Evolutionary conservation across 35 echinoderm and acorn worm genomes (phyloP), one percentile per base, ranked within the genome.

Genomic region (Eucidaris tribuloides): DNA sequence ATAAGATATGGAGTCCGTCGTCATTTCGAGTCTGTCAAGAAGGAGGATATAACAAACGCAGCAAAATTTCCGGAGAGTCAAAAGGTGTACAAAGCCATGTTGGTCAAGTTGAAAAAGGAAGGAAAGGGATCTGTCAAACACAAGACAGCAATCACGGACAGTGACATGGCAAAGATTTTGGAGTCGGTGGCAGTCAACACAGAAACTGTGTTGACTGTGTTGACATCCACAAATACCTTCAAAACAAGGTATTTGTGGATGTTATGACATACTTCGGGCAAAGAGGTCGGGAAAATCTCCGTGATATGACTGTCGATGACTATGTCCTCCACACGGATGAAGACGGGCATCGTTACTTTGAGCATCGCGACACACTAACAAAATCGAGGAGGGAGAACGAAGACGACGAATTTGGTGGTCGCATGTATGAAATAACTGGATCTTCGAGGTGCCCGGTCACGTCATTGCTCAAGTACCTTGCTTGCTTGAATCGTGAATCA

Each of bases 381-480:
- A 94, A 94, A 74, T 89, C 85, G n/a, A 89, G 86, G 71, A 64
- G 86, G 42, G 91, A 89, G 20, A 66, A 92, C 83, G 80, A 94
- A 48, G 80, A 94, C 37, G 71, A 84, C 33, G 55, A 42, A 58
- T 84, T 30, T 46, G 77, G 81, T 84, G 91, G 91, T 23, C 74
- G 83, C 55, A 94, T 94, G 91, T 94, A 94, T 57, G 86, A 89
- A 78, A 88, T 94, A 28, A 79, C 86, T 43, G 85, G 91, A 15
- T 94, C 91, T 37, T 65, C 40, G 45, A 45, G 81, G 62, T 94
- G 86, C 46, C 91, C 79, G 81, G 91, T 94, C 68, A 33, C 85
- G 15, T 58, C 81, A 46, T 94, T 89, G 39, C 76, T 89, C 20
- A 76, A 58, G 6, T 80, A 72, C 5, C 54, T 71, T 71, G 74